Evolutionary conservation across 92 coral and sea anemone species (phyloP).

Genomic region (Parazoanthus swiftii): DNA sequence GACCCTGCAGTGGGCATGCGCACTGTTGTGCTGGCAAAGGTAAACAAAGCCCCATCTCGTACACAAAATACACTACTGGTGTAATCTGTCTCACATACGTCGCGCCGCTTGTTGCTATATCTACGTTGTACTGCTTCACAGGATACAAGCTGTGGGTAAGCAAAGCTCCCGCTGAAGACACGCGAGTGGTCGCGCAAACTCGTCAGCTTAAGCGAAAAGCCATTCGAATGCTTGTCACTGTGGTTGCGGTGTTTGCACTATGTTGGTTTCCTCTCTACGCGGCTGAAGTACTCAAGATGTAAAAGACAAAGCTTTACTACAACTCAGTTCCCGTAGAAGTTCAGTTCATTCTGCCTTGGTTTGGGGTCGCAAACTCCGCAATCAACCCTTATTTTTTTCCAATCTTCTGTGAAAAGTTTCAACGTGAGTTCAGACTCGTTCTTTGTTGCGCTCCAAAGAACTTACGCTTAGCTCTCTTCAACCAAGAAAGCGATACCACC

Average conservation of each 20-base stretch:
- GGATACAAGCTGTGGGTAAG: constrained; percentile 71
- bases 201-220: constrained; percentile 58
- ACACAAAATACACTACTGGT: constrained; percentile 45
- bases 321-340: constrained; percentile 52
- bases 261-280: constrained; percentile 84
- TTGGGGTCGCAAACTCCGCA: constrained; percentile 74
- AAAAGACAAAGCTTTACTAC: constrained; percentile 46
- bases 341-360: constrained; percentile 65
- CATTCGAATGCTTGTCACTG: constrained; percentile 74
- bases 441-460: constrained; percentile 43
- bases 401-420: constrained; percentile 64
- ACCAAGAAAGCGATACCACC: constrained; percentile 25
- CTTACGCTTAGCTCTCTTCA: neutral
- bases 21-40: constrained; percentile 52
- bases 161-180: constrained; percentile 63
- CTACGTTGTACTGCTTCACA: constrained; percentile 55
- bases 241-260: constrained; percentile 69
- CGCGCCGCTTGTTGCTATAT: constrained; percentile 60
- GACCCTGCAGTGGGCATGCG: constrained; percentile 11
- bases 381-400: constrained; percentile 77
- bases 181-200: constrained; percentile 40
- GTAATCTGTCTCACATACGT: constrained; percentile 54
- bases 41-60: constrained; percentile 52
- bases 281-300: constrained; percentile 60
- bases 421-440: constrained; percentile 59